Percentiles rank a stretch among this genome's conserved stretches.
phyloP scores from a whole-genome alignment of 1,140 invertebrate species.

The Drosophila melanica region DNA sequence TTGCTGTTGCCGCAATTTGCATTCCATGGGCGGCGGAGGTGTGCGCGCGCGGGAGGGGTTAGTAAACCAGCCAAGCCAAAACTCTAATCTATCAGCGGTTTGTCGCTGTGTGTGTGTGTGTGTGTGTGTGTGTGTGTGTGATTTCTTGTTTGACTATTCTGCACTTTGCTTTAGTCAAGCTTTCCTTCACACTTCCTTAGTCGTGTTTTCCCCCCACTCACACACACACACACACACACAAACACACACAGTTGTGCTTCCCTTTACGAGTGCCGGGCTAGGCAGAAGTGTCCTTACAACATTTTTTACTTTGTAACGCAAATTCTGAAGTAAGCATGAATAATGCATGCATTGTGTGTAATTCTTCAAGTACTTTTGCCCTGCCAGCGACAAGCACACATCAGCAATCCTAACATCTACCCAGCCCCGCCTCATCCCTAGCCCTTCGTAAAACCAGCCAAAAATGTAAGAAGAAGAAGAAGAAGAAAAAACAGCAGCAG shows the following conservation, averaged over 20 bases:
- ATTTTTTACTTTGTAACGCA: slow-evolving; percentile 81
- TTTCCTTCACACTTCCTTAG: slow-evolving; percentile 68
- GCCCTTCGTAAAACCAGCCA: neutral
- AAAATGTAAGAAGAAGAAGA: neutral
- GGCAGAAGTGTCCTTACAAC: slow-evolving; percentile 79
- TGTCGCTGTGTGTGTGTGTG: neutral
- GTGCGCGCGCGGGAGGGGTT: neutral
- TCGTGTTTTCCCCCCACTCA: slow-evolving; percentile 38
- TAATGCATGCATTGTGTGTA: slow-evolving; percentile 81
- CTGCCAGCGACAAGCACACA: slow-evolving; percentile 74
- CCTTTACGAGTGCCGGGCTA: slow-evolving; percentile 25
- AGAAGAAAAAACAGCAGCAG: slow-evolving; percentile 11
- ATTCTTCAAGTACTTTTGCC: slow-evolving; percentile 78
- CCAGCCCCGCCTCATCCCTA: neutral
- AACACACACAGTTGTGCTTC: slow-evolving; percentile 10
- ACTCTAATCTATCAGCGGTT: slow-evolving; percentile 75
- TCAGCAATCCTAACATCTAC: slow-evolving; percentile 34
- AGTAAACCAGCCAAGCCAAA: slow-evolving; percentile 28
- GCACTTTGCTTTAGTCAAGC: slow-evolving; percentile 41
- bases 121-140: slow-evolving; percentile 1
- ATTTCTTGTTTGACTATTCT: slow-evolving; percentile 56
- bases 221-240: slow-evolving; percentile 14
- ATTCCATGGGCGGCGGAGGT: slow-evolving; percentile 31
- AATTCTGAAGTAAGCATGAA: slow-evolving; percentile 82
- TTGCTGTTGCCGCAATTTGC: slow-evolving; percentile 60